Base-by-base conservation (phyloP, 2,113 vertebrate species). In the Nothocercus julius region DNA sequence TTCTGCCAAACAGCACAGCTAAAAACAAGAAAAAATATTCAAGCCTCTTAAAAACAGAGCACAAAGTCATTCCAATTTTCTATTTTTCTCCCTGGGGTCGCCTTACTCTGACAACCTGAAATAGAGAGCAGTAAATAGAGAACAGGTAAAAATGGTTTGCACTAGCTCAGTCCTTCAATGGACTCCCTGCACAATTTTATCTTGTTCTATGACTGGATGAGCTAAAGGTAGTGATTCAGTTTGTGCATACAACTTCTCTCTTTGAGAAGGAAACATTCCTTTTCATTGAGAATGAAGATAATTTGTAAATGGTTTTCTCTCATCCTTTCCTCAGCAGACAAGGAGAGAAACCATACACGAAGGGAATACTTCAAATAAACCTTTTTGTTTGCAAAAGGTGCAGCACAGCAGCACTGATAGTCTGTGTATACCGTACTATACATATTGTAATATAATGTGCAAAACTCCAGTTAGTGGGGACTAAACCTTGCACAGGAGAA, bases 371-470 rank as follows among this genome's bases (percentile, higher is more conserved):
- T 38, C 45, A 47, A 87, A 56, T 11, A 47, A 90, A 88, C 53
- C 70, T 40, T 0, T 36, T 36, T 36, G 36, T 36, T 36, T 36
- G 36, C 36, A 36, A 36, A 36, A 36, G 36, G 36, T 36, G 36
- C 36, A 36, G 36, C 66, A 76, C 89, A n/a, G 0, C 64, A 59
- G 56, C 66, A 76, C 89, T 93, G 63, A 81, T 91, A 72, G 68
- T 97, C 96, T 97, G 78, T 93, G 94, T 96, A 85, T 96, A 74
- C 67, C 82, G 66, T 68, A 82, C 87, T 82, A 92, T 22, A 49
- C 21, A 49, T 20, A 49, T 49, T 21, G 22, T 22, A 49, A 49
- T 49, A 22, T 49, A 49, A 89, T 7, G 56, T 14, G 30, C 30
- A 85, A 90, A 95, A 63, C 6, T 3, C 30, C 75, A 66, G 59